Conservation (phyloP, 2,113 vertebrate species). For the Oncorhynchus keta region DNA sequence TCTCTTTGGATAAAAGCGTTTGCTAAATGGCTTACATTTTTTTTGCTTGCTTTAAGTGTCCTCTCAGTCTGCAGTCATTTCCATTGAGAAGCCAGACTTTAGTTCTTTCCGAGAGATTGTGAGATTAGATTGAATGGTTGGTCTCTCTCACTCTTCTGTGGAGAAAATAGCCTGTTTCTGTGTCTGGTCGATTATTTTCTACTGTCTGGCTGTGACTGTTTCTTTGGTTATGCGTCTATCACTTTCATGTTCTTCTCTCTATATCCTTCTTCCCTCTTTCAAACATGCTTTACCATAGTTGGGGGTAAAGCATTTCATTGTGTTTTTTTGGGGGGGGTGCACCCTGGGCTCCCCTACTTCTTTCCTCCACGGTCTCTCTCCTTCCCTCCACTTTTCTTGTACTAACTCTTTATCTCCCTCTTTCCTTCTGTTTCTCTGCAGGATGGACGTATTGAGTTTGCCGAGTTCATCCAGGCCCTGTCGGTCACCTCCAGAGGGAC, state of each 20-base stretch:
- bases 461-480: constrained; percentile 97
- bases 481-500: constrained; percentile 97
- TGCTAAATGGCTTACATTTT: too few species aligned
- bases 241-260: too few species aligned
- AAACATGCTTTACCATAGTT: too few species aligned
- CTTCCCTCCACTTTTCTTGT: background rate
- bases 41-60: too few species aligned
- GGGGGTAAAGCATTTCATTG: too few species aligned
- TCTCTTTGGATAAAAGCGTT: too few species aligned
- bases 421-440: constrained; percentile 46
- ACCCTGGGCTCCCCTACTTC: too few species aligned
- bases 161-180: background rate
- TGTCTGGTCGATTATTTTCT: background rate
- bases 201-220: background rate
- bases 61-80: background rate
- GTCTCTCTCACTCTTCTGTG: background rate
- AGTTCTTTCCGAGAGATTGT: background rate
- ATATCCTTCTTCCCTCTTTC: too few species aligned
- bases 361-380: background rate
- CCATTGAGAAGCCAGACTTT: background rate
- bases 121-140: background rate
- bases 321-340: too few species aligned
- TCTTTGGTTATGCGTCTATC: too few species aligned
- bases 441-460: constrained; percentile 97
- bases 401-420: background rate